Evolutionary conservation across 2,888 invertebrate species (phyloP).

Genomic region (Diarsia brunnea): DNA sequence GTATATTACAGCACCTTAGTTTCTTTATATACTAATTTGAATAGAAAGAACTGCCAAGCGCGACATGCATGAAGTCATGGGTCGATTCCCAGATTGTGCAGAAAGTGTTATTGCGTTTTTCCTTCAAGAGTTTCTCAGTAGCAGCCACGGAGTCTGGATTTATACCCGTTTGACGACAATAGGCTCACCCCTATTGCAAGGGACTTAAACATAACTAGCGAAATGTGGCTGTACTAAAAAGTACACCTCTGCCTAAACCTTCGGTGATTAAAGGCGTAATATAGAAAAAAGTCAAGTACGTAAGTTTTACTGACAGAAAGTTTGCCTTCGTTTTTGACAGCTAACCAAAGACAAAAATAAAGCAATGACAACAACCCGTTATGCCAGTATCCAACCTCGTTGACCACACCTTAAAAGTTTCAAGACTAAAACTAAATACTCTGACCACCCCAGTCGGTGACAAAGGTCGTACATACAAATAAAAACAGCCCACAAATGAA

Average conservation of each 20-base stretch:
- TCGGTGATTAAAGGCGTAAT: too few relatives aligned
- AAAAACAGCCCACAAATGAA: constrained; percentile 63
- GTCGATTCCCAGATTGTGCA: too few relatives aligned
- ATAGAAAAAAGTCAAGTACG: background rate
- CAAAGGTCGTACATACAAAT: constrained; percentile 58
- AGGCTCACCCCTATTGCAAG: too few relatives aligned
- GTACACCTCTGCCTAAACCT: too few relatives aligned
- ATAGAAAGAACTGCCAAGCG: background rate
- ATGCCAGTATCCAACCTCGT: constrained; percentile 34
- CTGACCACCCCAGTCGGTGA: constrained; percentile 42
- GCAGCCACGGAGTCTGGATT: too few relatives aligned
- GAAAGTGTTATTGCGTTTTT: too few relatives aligned
- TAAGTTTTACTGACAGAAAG: background rate
- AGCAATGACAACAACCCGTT: constrained; percentile 31
- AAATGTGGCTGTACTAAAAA: too few relatives aligned
- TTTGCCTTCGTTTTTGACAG: constrained; percentile 19
- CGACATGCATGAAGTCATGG: too few relatives aligned
- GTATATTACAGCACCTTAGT: background rate
- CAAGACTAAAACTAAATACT: constrained; percentile 30
- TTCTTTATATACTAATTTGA: constrained; percentile 9
- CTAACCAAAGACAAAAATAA: constrained; percentile 19
- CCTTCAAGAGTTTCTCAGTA: too few relatives aligned
- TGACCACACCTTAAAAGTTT: constrained; percentile 30
- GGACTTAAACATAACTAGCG: too few relatives aligned
- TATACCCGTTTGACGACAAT: too few relatives aligned